Evolutionary conservation across 2,888 invertebrate species (phyloP), one percentile per base, ranked within the genome.

Genomic region (Coenonympha glycerion): DNA sequence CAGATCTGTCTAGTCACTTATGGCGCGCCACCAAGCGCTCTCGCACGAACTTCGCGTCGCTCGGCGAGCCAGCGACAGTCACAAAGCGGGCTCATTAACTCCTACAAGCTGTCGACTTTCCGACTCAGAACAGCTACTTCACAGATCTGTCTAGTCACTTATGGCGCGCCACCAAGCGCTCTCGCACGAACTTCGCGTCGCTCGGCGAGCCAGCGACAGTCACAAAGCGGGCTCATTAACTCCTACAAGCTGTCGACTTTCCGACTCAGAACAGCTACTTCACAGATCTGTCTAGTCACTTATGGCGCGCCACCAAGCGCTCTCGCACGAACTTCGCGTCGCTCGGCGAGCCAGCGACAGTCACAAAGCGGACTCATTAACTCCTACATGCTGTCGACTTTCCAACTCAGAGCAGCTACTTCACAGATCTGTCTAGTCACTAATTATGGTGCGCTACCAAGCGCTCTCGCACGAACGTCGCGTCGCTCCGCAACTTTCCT

Each of bases 11-110:
- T n/a, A n/a, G n/a, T n/a, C n/a, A n/a, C n/a, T 56, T 31, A 56
- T 36, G 50, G 47, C 49, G 36, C 40, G 55, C 40, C 47, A 51
- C 50, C 49, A 48, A 53, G 45, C 47, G 52, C 41, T 49, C 48
- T 41, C 13, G 49, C 50, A 44, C 46, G 51, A 31, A 28, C 47
- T 47, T 52, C n/a, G n/a, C n/a, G n/a, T n/a, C n/a, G n/a, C n/a
- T n/a, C 52, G 55, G 52, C 47, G 47, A 45, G 55, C 44, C 46
- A 47, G 52, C 53, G 52, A 46, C 52, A n/a, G n/a, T n/a, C n/a
- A n/a, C n/a, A n/a, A n/a, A n/a, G 72, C 68, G 54, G 52, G 34
- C 63, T 75, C 73, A 73, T 75, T 75, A 75, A 71, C 71, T 72
- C 64, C 66, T 60, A 57, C 62, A 66, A 60, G 65, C 68, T 64